Base-by-base conservation (phyloP, 2,888 invertebrate genomes). In the Phengaris alcon region DNA sequence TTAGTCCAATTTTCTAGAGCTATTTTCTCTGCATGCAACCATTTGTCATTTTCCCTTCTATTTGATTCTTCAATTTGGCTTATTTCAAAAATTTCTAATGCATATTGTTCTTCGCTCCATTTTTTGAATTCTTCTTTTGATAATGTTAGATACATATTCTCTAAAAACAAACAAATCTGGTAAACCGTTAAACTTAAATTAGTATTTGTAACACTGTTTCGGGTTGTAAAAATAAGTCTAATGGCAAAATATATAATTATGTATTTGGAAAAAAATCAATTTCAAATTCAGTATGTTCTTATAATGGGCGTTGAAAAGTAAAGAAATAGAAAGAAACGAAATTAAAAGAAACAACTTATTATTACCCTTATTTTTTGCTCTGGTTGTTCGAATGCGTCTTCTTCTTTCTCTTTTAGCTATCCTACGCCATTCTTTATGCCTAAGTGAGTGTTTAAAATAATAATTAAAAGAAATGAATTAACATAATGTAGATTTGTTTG, bases 361-460 rank as follows among this genome's bases (percentile, higher is more conserved):
- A 15, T 86, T 86, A 84, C 96, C 95, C 79, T 95, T 94, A 82
- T 94, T 85, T 79, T 88, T 90, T 2, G 97, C 97, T 75, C 86
- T 82, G 80, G 86, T 83, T 79, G 93, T 95, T 73, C 97, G 93
- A 77, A 95, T 91, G 76, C 94, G 94, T 86, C 95, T 95, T 77
- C 97, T 94, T 88, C 97, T 94, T 82, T 95, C 91, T 82, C 95
- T 96, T 89, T 97, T 97, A 0, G 95, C 96, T 78, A 94, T 82
- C 88, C 95, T 95, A 81, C 97, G 94, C 96, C 97, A 97, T 84
- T 95, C 93, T 82, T 94, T 94, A 87, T 96, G 96, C 81, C 95
- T 95, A 75, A 57, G 52, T 6, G 48, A 73, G 12, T 44, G 64
- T 69, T 15, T 15, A 64, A 12, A n/a, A 52, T 55, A 48, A 9